These are phyloP conservation scores for Chironomus tentans DNA, from an alignment of 2,888 invertebrate species.

Conservation along the genomic window DNA sequence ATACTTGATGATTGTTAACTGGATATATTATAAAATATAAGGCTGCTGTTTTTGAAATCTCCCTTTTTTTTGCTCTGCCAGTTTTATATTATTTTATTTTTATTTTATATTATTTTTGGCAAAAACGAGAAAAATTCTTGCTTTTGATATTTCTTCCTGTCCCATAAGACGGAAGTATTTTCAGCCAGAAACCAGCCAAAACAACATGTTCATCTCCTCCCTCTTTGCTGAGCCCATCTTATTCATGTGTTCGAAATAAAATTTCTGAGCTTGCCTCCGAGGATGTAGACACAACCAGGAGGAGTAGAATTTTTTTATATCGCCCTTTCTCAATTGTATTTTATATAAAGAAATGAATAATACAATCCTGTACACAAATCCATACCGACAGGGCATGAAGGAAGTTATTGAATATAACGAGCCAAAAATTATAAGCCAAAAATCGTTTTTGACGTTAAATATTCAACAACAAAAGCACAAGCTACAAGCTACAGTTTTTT, in stretches of 20 bases:
- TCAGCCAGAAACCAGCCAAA: conserved; percentile 3
- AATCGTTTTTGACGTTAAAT: conserved; percentile 6
- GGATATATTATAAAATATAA: background rate
- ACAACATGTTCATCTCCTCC: conserved; percentile 2
- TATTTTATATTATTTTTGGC: background rate
- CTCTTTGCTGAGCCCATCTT: no score
- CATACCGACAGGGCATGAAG: background rate
- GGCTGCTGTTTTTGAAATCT: background rate
- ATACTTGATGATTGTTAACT: conserved; percentile 19
- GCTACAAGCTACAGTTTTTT: background rate
- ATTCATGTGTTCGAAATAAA: no score
- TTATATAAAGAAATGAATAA: background rate
- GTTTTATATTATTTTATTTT: background rate
- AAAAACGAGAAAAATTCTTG: background rate
- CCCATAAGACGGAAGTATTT: background rate
- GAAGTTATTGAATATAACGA: conserved; percentile 3
- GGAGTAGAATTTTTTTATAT: no score
- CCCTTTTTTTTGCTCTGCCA: background rate
- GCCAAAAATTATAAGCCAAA: conserved; percentile 3
- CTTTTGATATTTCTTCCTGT: background rate
- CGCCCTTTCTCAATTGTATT: background rate
- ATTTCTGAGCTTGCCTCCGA: no score
- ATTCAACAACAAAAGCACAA: background rate
- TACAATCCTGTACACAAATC: background rate
- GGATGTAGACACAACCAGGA: no score